Evolutionary conservation across 2,797 vertebrate species (phyloP).

Genomic region (Sylvia borin): DNA sequence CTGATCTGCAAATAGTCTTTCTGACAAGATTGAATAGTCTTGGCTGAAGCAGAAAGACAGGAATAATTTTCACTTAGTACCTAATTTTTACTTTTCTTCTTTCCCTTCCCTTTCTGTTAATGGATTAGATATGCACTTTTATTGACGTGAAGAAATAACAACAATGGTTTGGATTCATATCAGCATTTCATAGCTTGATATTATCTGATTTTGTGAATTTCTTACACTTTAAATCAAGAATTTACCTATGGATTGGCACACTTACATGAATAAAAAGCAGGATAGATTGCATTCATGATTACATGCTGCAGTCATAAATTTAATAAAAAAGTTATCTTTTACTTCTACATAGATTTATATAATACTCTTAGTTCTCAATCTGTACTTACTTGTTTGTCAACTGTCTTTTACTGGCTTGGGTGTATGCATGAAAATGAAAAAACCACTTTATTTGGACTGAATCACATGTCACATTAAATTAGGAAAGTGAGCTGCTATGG

Average conservation of each 20-base stretch:
- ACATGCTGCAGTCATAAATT: background rate
- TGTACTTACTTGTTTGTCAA: background rate
- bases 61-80: background rate
- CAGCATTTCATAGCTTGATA: background rate
- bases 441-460: constrained; percentile 9
- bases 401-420: background rate
- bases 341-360: background rate
- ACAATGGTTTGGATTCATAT: background rate
- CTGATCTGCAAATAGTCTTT: background rate
- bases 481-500: background rate
- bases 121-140: background rate
- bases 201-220: background rate
- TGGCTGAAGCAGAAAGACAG: background rate
- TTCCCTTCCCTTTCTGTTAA: background rate
- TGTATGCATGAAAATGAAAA: background rate
- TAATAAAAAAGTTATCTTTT: background rate
- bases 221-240: background rate
- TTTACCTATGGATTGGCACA: background rate
- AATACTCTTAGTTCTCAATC: background rate
- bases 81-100: background rate
- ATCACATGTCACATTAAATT: constrained; percentile 24
- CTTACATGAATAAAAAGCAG: background rate
- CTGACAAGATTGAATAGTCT: background rate
- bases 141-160: background rate
- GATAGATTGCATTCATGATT: background rate